Evolutionary conservation across 2,888 invertebrate species (phyloP).

Genomic region (Poecilobothrus nobilitatus): DNA sequence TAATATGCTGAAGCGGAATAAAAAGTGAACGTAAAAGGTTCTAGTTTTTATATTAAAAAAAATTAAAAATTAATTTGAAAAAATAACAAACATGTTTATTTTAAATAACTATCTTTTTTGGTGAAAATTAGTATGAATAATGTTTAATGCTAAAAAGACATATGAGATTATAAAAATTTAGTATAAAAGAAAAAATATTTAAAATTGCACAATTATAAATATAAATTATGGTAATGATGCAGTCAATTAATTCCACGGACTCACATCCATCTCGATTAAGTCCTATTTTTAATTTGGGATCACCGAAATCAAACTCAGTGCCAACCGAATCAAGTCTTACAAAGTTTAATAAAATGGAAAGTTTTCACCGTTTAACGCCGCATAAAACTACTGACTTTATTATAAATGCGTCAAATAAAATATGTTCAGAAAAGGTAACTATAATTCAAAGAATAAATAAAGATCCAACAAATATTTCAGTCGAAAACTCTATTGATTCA

Average conservation of each 20-base stretch:
- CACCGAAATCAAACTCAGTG: slow-evolving; percentile 41
- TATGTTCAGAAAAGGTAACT: slow-evolving; percentile 15
- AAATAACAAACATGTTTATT: too few species aligned
- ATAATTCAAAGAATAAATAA: background rate
- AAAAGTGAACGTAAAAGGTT: too few species aligned
- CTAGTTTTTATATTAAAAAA: too few species aligned
- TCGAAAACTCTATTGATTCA: background rate
- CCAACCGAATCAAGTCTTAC: slow-evolving; percentile 21
- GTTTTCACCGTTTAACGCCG: background rate
- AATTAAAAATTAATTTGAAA: too few species aligned
- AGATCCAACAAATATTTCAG: slow-evolving; percentile 12
- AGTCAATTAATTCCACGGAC: slow-evolving; percentile 36
- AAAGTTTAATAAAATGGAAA: background rate
- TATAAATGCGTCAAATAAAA: slow-evolving; percentile 17
- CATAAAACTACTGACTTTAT: slow-evolving; percentile 25
- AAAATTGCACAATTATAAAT: slow-evolving; percentile 11
- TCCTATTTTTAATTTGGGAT: slow-evolving; percentile 41
- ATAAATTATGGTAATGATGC: slow-evolving; percentile 42
- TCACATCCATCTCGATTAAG: slow-evolving; percentile 37
- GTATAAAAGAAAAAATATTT: slow-evolving; percentile 5
- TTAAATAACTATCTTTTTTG: too few species aligned
- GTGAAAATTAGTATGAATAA: too few species aligned
- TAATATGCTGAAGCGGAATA: too few species aligned
- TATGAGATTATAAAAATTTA: too few species aligned
- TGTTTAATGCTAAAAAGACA: too few species aligned